Percentiles rank a stretch among this genome's conserved stretches.
phyloP scores from a whole-genome alignment of 37 sponge, comb jelly and placozoan species.

The Diacarnus erythraeanus region DNA sequence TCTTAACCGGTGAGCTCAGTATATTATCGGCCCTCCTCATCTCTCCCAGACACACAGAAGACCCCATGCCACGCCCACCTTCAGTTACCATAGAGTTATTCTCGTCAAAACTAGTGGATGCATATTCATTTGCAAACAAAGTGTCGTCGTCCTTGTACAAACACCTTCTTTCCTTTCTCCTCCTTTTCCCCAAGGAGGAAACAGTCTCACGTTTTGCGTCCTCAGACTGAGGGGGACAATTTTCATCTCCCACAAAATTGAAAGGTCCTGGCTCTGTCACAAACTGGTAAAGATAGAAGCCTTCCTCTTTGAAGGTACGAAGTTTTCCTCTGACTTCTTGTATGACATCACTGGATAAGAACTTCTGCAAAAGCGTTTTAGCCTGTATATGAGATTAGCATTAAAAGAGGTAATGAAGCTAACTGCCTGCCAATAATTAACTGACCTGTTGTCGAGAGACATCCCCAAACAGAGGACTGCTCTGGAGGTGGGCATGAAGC shows the following conservation, averaged over 20 bases:
- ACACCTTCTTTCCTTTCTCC: neutral
- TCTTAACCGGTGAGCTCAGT: slow-evolving; percentile 2
- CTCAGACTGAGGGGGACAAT: neutral
- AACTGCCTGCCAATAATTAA: neutral
- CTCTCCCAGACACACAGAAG: neutral
- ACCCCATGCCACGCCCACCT: neutral
- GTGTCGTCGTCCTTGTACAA: neutral
- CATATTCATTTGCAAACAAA: slow-evolving; percentile 40
- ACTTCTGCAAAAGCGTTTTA: slow-evolving; percentile 58
- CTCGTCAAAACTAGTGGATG: slow-evolving; percentile 10
- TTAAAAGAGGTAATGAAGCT: neutral
- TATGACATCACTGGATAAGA: slow-evolving; percentile 56
- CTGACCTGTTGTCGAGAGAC: slow-evolving; percentile 40
- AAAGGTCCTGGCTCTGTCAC: slow-evolving; percentile 55
- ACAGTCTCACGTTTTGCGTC: neutral
- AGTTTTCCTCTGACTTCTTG: slow-evolving; percentile 39
- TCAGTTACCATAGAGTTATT: neutral
- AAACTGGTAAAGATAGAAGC: slow-evolving; percentile 45
- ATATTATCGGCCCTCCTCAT: neutral
- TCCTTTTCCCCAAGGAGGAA: neutral
- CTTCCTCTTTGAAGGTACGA: slow-evolving; percentile 23
- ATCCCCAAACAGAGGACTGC: slow-evolving; percentile 21
- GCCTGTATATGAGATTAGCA: slow-evolving; percentile 5
- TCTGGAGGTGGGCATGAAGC: slow-evolving; percentile 54
- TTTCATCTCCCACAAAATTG: slow-evolving; percentile 48